These are phyloP conservation scores for Ectemnius continuus DNA, from an alignment of 2,888 invertebrate genomes.

Conservation along the genomic window DNA sequence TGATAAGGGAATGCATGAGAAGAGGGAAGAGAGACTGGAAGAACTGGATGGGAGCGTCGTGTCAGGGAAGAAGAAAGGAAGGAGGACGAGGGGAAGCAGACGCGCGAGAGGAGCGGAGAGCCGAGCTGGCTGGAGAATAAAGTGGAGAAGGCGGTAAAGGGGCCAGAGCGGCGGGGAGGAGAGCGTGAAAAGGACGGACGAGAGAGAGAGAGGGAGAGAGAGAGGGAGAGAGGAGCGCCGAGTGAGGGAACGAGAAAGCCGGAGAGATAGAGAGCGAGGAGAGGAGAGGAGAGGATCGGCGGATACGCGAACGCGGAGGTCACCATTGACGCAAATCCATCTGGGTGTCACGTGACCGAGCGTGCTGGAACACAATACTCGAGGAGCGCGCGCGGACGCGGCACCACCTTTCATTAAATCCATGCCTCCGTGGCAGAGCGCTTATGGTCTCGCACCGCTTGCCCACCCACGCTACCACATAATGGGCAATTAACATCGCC, in stretches of 20 bases:
- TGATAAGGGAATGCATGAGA: not conserved
- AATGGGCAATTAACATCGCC: slow-evolving; percentile 54
- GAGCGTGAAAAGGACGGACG: not conserved
- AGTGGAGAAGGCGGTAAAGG: slow-evolving; percentile 2
- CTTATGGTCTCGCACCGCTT: slow-evolving; percentile 21
- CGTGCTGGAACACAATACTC: slow-evolving; percentile 62
- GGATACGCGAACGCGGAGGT: slow-evolving; percentile 81
- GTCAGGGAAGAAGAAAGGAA: slow-evolving; percentile 15
- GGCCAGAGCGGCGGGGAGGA: not conserved
- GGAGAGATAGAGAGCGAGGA: slow-evolving; percentile 24
- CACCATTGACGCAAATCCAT: slow-evolving; percentile 86
- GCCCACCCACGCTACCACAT: slow-evolving; percentile 56
- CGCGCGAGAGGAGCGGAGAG: not conserved
- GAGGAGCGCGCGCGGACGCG: slow-evolving; percentile 23
- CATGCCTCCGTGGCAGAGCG: slow-evolving; percentile 33
- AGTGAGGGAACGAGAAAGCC: slow-evolving; percentile 13
- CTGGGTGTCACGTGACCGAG: slow-evolving; percentile 80
- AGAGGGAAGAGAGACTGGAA: not conserved
- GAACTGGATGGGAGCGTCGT: not conserved
- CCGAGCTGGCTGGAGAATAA: slow-evolving; percentile 15
- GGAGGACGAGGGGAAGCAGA: slow-evolving; percentile 6
- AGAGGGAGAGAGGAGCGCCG: too few species aligned
- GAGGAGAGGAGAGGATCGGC: slow-evolving; percentile 76
- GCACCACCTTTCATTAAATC: slow-evolving; percentile 63
- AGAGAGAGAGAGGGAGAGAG: not conserved